Evolutionary conservation across 1,140 invertebrate species (phyloP).

Genomic region (Drosophila willistoni): DNA sequence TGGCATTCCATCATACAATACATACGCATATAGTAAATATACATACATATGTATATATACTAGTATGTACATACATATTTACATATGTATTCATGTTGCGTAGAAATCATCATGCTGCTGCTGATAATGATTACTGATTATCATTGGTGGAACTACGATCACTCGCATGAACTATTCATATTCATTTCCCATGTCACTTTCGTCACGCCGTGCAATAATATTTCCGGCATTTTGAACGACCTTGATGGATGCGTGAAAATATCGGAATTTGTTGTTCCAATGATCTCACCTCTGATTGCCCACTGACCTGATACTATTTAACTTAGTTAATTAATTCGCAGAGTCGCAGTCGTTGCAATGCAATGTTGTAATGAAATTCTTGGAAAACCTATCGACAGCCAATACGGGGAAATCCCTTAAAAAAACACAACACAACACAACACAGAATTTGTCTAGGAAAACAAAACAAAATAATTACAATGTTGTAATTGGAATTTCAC

Average conservation of each 20-base stretch:
- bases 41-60: constrained; percentile 22
- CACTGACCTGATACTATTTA: too few relatives aligned
- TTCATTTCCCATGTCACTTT: background rate
- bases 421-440: background rate
- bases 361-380: constrained; percentile 3
- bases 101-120: constrained; percentile 59
- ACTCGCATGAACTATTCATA: constrained; percentile 11
- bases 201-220: constrained; percentile 1
- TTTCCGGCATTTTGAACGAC: background rate
- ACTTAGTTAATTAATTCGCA: background rate
- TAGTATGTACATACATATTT: constrained; percentile 11
- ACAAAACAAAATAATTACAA: too few relatives aligned
- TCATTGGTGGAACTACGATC: constrained; percentile 17
- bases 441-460: background rate
- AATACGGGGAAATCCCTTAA: background rate
- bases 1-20: background rate
- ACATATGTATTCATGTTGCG: constrained; percentile 40
- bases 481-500: too few relatives aligned
- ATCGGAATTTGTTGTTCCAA: background rate
- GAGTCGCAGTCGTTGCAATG: background rate
- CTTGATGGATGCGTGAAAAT: background rate
- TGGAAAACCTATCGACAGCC: background rate
- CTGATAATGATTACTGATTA: constrained; percentile 59
- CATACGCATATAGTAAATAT: constrained; percentile 6
- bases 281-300: constrained; percentile 3